Percentiles rank a stretch among this genome's conserved stretches.
phyloP scores from a whole-genome alignment of 92 coral and sea anemone species.

The Phenganax subtilis region DNA sequence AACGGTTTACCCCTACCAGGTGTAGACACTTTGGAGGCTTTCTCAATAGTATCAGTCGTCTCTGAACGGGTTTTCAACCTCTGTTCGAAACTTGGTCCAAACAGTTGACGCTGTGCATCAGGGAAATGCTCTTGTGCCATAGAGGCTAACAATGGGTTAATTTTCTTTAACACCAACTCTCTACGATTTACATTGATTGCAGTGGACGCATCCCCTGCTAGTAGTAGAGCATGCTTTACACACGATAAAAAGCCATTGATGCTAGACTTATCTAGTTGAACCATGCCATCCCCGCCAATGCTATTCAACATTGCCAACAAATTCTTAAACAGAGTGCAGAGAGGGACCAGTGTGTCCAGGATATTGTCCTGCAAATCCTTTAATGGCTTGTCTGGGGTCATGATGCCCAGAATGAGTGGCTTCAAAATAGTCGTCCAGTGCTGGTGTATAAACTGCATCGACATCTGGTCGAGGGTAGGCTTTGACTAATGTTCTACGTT shows the following conservation, averaged over 20 bases:
- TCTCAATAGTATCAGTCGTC: slow-evolving; percentile 39
- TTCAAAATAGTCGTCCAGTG: slow-evolving; percentile 23
- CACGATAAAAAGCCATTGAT: slow-evolving; percentile 16
- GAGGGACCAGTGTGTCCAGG: slow-evolving; percentile 45
- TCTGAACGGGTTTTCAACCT: slow-evolving; percentile 42
- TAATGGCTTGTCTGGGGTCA: slow-evolving; percentile 39
- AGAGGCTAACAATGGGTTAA: slow-evolving; percentile 46
- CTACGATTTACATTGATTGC: slow-evolving; percentile 35
- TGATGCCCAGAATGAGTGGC: slow-evolving; percentile 34
- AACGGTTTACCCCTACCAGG: background rate
- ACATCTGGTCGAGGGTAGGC: slow-evolving; percentile 22
- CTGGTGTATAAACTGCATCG: slow-evolving; percentile 22
- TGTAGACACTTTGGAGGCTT: slow-evolving; percentile 28
- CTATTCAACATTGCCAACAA: slow-evolving; percentile 28
- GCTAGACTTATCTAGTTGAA: slow-evolving; percentile 42
- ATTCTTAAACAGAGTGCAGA: slow-evolving; percentile 39
- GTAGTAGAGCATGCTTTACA: slow-evolving; percentile 43
- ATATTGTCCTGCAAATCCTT: slow-evolving; percentile 46
- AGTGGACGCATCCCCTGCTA: slow-evolving; percentile 44
- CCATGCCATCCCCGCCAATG: slow-evolving; percentile 6
- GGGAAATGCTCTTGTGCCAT: slow-evolving; percentile 45
- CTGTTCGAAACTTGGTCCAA: slow-evolving; percentile 43
- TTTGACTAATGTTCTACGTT: slow-evolving; percentile 20
- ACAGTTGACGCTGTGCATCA: slow-evolving; percentile 42
- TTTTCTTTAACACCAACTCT: slow-evolving; percentile 51